Percentiles rank a stretch among this genome's conserved stretches.
Conservation (phyloP, 2,888 invertebrate genomes). For the Ophioninae sp. region DNA sequence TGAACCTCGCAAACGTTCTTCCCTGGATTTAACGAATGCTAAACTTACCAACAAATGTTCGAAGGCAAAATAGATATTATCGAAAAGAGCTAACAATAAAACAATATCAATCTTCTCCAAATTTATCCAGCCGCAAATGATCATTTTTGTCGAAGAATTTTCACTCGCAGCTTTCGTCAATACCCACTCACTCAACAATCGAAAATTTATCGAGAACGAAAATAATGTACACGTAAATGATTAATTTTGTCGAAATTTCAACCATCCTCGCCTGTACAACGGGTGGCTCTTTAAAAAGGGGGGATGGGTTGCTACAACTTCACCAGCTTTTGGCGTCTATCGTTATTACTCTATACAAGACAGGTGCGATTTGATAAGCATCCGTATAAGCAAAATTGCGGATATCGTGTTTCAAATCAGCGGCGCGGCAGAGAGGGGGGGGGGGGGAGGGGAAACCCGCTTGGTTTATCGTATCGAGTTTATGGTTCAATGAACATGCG, state of each 20-base stretch:
- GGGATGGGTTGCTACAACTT: neutral
- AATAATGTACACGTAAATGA: neutral
- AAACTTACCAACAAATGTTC: neutral
- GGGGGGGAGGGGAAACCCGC: constrained; percentile 2
- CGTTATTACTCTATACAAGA: neutral
- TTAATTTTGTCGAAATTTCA: neutral
- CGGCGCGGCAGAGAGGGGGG: neutral
- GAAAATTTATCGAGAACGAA: no score
- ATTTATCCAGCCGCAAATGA: no score
- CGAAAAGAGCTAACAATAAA: no score
- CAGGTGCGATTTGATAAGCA: neutral
- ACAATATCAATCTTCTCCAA: no score
- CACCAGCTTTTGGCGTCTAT: neutral
- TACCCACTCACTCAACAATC: no score
- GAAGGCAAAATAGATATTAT: neutral
- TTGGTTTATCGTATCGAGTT: constrained; percentile 17
- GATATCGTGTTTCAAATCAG: neutral
- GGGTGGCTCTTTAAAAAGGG: neutral
- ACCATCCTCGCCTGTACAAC: neutral
- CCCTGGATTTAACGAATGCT: neutral
- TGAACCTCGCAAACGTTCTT: neutral
- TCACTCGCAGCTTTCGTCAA: no score
- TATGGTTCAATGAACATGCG: constrained; percentile 13
- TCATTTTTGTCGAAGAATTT: no score
- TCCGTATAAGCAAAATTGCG: constrained; percentile 19